Evolutionary conservation across 1,140 invertebrate species (phyloP).

Genomic region (Heliconius himera): DNA sequence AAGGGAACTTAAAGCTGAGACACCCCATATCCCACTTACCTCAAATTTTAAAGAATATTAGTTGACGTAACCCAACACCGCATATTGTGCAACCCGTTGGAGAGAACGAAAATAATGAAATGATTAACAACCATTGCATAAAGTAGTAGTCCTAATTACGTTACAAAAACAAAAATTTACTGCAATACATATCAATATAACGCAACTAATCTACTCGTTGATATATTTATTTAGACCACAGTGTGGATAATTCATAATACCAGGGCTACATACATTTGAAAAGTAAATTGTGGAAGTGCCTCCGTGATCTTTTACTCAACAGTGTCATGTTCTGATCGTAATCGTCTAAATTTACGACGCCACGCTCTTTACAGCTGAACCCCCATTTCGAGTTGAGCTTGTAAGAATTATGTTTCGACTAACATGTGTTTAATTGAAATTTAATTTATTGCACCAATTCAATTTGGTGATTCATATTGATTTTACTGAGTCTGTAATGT

Average conservation of each 20-base stretch:
- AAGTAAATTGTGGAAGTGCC: slow-evolving; percentile 9
- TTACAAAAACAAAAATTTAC: not conserved
- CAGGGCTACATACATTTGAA: not conserved
- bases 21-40: too few relatives aligned
- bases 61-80: not conserved
- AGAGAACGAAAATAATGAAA: too few relatives aligned
- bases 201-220: not conserved
- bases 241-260: not conserved
- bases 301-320: slow-evolving; percentile 31
- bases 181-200: not conserved
- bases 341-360: slow-evolving; percentile 62
- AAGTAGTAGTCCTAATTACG: not conserved
- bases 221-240: not conserved
- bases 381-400: not conserved
- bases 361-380: slow-evolving; percentile 22
- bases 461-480: slow-evolving; percentile 15
- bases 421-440: slow-evolving; percentile 17
- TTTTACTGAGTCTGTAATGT: not conserved
- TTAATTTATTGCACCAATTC: slow-evolving; percentile 11
- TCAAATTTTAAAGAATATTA: not conserved
- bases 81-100: too few relatives aligned
- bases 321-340: slow-evolving; percentile 48
- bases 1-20: too few relatives aligned
- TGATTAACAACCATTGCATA: too few relatives aligned
- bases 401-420: slow-evolving; percentile 14